Evolutionary conservation across 1,140 invertebrate species (phyloP), one percentile per base, ranked within the genome.

Genomic region (Harpegnathos saltator): DNA sequence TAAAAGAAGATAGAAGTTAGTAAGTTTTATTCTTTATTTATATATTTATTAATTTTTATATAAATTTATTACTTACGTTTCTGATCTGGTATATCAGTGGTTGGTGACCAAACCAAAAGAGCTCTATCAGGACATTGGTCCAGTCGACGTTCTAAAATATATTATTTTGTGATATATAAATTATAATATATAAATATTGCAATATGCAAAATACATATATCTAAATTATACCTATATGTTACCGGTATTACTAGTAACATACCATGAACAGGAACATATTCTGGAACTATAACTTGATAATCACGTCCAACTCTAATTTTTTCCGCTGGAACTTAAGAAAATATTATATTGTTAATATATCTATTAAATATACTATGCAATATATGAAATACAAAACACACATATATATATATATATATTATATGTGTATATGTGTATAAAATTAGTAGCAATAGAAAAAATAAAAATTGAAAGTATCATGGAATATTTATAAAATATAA

Each of bases 221-320:
- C 65, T 17, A 68, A 78, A 71, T 17, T 83, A 48, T 52, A 62
- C 33, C 7, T 69, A 72, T 54, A 44, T 52, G 38, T 17, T 81
- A 75, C 59, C 26, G 44, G 1, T 17, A 14, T 44, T 54, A 19
- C 14, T 9, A 44, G 4, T 29, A 7, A 90, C 87, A 90, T 95
- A 97, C 96, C 96, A 92, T 93, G 92, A 52, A 95, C 91, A 74
- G 95, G 95, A 84, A 95, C 92, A 71, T 97, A 95, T 87, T 97
- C 97, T 71, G 98, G 98, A 91, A 98, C 97, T 80, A 97, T 96
- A 19, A 98, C 98, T 95, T 99, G 98, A 93, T 97, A 99, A 93
- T 99, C 98, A 89, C 97, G 95, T 44, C 98, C 98, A 90, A 99
- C 98, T 90, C 98, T 96, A 92, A 99, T 99, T 94, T 98, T 98